Evolutionary conservation across 2,888 invertebrate species (phyloP).

Genomic region (Andrena dorsata): DNA sequence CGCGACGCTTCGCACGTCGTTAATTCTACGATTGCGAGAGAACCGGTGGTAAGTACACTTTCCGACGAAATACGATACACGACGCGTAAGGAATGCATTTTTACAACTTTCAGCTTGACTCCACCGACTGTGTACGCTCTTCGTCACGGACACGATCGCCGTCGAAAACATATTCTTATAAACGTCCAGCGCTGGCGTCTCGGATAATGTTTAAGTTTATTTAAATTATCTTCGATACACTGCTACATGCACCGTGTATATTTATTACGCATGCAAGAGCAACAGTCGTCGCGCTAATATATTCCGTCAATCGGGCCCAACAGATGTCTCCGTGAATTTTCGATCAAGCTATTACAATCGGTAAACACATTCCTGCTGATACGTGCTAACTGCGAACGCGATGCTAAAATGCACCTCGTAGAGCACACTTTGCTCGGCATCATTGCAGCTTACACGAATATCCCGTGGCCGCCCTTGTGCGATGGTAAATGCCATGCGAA

Average conservation of each 20-base stretch:
- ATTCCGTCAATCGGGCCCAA: conserved; percentile 48
- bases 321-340: conserved; percentile 51
- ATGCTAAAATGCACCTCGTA: background rate
- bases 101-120: conserved; percentile 12
- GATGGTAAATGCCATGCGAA: background rate
- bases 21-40: conserved; percentile 13
- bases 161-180: too few relatives aligned
- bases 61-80: conserved; percentile 41
- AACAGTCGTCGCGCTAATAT: conserved; percentile 11
- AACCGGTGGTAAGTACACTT: conserved; percentile 1
- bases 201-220: too few relatives aligned
- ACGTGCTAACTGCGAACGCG: conserved; percentile 7
- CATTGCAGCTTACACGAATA: conserved; percentile 23
- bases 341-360: background rate
- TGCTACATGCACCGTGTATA: background rate
- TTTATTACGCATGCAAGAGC: conserved; percentile 28
- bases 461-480: background rate
- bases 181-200: too few relatives aligned
- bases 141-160: background rate
- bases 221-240: background rate
- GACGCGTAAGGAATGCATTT: conserved; percentile 25
- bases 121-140: conserved; percentile 8
- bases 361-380: background rate
- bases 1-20: background rate
- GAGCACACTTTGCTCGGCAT: conserved; percentile 10